Percentiles rank a stretch among this genome's conserved stretches.
These are phyloP conservation scores for Caenorhabditis angaria DNA, from an alignment of 2,888 invertebrate genomes.

Conservation along the genomic window DNA sequence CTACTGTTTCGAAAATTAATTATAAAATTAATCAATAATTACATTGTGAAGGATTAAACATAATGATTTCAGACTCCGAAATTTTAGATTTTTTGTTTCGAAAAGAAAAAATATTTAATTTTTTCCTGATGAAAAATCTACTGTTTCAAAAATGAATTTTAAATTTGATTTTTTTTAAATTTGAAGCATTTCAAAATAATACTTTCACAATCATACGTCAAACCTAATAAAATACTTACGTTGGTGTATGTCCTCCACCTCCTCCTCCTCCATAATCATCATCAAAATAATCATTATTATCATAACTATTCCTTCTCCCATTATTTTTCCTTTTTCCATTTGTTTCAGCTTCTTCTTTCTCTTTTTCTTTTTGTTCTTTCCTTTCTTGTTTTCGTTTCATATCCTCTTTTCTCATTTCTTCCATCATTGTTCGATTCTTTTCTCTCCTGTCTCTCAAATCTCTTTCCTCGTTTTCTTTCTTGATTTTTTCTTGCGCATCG, in stretches of 20 bases:
- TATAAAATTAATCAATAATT: no score
- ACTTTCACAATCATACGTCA: no score
- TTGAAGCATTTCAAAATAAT: no score
- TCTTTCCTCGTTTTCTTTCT: slow-evolving; percentile 20
- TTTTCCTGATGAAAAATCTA: neutral
- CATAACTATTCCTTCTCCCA: neutral
- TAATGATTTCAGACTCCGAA: no score
- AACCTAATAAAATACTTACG: neutral
- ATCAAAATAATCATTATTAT: slow-evolving; percentile 11
- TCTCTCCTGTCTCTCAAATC: slow-evolving; percentile 12
- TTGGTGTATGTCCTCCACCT: neutral
- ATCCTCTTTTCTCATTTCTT: slow-evolving; percentile 5
- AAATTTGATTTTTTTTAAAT: no score
- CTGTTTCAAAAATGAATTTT: neutral
- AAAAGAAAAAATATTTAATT: no score
- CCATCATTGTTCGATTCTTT: neutral
- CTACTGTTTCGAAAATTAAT: no score
- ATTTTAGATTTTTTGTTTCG: no score
- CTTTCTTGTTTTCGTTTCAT: neutral
- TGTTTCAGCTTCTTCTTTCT: slow-evolving; percentile 8
- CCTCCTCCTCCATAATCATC: slow-evolving; percentile 21
- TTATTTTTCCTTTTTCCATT: slow-evolving; percentile 6
- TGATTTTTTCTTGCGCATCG: slow-evolving; percentile 27
- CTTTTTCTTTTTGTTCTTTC: slow-evolving; percentile 13
- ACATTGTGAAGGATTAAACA: no score